These are phyloP conservation scores for Drosophila navojoa DNA, from an alignment of 1,140 invertebrate species.

Conservation along the genomic window DNA sequence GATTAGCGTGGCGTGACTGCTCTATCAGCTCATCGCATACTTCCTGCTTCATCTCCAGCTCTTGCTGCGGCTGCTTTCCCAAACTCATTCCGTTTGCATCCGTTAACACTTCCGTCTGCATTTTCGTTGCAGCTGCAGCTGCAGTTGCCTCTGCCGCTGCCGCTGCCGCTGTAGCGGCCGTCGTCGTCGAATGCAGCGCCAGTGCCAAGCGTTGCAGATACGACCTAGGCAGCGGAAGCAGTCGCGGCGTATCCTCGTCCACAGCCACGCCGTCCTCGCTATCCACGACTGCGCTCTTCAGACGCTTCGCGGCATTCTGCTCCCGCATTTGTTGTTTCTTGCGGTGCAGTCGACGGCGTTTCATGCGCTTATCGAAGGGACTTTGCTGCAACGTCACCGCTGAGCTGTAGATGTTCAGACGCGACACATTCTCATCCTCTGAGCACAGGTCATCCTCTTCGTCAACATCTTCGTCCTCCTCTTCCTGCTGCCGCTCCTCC, in stretches of 20 bases:
- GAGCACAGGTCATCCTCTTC: slow-evolving; percentile 52
- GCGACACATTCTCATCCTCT: slow-evolving; percentile 69
- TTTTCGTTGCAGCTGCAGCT: slow-evolving; percentile 21
- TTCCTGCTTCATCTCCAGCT: slow-evolving; percentile 34
- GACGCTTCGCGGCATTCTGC: slow-evolving; percentile 61
- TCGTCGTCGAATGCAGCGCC: slow-evolving; percentile 26
- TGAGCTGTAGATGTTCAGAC: slow-evolving; percentile 59
- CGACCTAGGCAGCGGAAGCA: slow-evolving; percentile 47
- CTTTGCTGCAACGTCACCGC: slow-evolving; percentile 60
- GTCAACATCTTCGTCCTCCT: slow-evolving; percentile 14
- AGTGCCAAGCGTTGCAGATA: slow-evolving; percentile 58
- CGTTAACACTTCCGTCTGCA: slow-evolving; percentile 19
- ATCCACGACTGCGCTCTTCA: slow-evolving; percentile 48
- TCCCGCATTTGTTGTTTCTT: slow-evolving; percentile 66
- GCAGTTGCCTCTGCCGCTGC: slow-evolving; percentile 11
- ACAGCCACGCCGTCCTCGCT: slow-evolving; percentile 10
- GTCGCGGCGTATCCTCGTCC: slow-evolving; percentile 10
- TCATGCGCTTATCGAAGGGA: slow-evolving; percentile 48
- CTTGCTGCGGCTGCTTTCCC: slow-evolving; percentile 36
- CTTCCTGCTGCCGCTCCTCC: slow-evolving; percentile 14
- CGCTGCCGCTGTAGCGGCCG: background rate
- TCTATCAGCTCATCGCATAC: slow-evolving; percentile 34
- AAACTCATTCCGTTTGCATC: background rate
- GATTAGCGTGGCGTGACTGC: slow-evolving; percentile 53
- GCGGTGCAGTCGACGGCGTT: slow-evolving; percentile 58